phyloP scores from a whole-genome alignment of 2,888 invertebrate species.

The Endotricha flammealis region DNA sequence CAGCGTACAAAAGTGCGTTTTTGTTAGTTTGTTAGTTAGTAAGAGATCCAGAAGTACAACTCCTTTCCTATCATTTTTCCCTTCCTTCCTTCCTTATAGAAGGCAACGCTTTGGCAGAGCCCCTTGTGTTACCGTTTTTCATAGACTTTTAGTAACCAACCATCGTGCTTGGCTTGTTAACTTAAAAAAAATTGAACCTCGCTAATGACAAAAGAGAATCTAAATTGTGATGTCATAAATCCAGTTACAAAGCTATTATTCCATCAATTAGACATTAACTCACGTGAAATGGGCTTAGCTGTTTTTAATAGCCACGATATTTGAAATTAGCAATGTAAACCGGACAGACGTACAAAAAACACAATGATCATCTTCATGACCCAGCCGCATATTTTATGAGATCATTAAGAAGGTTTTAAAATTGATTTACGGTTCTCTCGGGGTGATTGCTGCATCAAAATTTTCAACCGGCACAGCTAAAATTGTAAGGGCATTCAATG shows the following conservation, averaged over 20 bases:
- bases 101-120: too few relatives aligned
- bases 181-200: too few relatives aligned
- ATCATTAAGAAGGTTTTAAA: conserved; percentile 69
- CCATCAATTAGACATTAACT: not conserved
- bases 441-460: conserved; percentile 53
- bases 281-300: not conserved
- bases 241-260: not conserved
- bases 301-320: not conserved
- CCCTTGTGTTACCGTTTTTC: too few relatives aligned
- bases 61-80: too few relatives aligned
- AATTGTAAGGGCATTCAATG: conserved; percentile 61
- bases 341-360: conserved; percentile 11
- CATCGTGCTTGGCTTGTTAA: too few relatives aligned
- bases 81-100: too few relatives aligned
- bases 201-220: too few relatives aligned
- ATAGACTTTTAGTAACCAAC: too few relatives aligned
- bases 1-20: too few relatives aligned
- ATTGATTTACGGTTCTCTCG: conserved; percentile 59
- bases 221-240: not conserved
- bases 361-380: conserved; percentile 31
- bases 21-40: too few relatives aligned
- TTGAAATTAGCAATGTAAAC: not conserved
- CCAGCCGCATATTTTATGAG: conserved; percentile 45
- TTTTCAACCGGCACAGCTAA: conserved; percentile 45
- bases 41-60: too few relatives aligned